These are phyloP conservation scores for Stichodactyla helianthus DNA, from an alignment of 64 coral and sea anemone genomes.

Conservation along the genomic window DNA sequence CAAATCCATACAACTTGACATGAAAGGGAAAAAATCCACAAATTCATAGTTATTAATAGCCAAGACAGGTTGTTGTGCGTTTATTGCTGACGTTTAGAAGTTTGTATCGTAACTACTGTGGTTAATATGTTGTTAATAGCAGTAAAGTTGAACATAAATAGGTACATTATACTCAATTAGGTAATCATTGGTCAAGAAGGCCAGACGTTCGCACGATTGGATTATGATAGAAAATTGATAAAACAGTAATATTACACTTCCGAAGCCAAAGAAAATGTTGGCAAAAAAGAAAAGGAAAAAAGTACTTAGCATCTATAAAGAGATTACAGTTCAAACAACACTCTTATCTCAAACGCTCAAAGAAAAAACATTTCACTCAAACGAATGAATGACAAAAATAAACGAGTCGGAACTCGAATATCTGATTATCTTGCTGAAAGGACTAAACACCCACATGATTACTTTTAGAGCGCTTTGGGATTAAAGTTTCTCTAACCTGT, in stretches of 20 bases:
- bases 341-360: neutral
- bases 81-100: neutral
- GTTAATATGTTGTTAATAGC: neutral
- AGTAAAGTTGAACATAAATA: slow-evolving; percentile 1
- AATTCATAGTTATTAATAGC: neutral
- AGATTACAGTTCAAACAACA: neutral
- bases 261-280: neutral
- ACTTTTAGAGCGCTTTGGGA: neutral
- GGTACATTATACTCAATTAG: neutral
- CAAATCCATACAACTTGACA: neutral
- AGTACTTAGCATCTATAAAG: neutral
- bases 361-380: neutral
- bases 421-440: slow-evolving; percentile 1
- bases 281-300: slow-evolving; percentile 1
- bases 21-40: neutral
- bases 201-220: neutral
- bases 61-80: neutral
- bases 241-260: neutral
- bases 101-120: too few relatives aligned
- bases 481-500: neutral
- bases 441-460: neutral
- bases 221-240: neutral
- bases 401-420: neutral
- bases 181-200: slow-evolving; percentile 9
- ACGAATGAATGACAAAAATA: neutral